Evolutionary conservation across 2,113 vertebrate species (phyloP).

Genomic region (Esox niger): DNA sequence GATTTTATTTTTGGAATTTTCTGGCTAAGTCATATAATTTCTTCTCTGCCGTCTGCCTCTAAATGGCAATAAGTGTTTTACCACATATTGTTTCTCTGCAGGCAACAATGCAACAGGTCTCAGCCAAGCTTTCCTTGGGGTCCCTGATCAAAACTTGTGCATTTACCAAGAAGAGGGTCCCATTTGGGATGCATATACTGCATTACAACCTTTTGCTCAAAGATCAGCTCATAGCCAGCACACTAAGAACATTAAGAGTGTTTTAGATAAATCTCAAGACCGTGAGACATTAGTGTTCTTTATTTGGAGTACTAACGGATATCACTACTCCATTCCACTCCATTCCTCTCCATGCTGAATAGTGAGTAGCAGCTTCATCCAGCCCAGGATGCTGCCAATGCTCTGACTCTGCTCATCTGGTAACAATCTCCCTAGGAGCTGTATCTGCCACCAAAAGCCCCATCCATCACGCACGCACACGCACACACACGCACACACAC

Average conservation of each 20-base stretch:
- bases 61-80: constrained; percentile 15
- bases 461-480: constrained; percentile 76
- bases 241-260: neutral
- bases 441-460: constrained; percentile 69
- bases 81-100: constrained; percentile 40
- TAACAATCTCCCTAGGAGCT: constrained; percentile 69
- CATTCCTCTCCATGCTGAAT: constrained; percentile 6
- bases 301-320: constrained; percentile 40
- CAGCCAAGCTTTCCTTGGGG: neutral
- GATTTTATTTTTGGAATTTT: constrained; percentile 18
- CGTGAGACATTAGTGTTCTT: constrained; percentile 36
- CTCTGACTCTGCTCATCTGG: constrained; percentile 75
- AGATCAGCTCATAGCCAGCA: too few species aligned
- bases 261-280: constrained; percentile 7
- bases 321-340: constrained; percentile 16
- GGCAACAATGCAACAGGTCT: constrained; percentile 17
- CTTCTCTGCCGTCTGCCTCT: constrained; percentile 24
- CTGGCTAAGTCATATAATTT: constrained; percentile 27
- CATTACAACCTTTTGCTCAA: too few species aligned
- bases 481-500: constrained; percentile 36
- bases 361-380: constrained; percentile 52
- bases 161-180: too few species aligned
- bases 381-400: constrained; percentile 42
- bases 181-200: too few species aligned
- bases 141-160: too few species aligned